Evolutionary conservation across 2,113 vertebrate genomes (phyloP).

Genomic region (Campylorhamphus procurvoides): DNA sequence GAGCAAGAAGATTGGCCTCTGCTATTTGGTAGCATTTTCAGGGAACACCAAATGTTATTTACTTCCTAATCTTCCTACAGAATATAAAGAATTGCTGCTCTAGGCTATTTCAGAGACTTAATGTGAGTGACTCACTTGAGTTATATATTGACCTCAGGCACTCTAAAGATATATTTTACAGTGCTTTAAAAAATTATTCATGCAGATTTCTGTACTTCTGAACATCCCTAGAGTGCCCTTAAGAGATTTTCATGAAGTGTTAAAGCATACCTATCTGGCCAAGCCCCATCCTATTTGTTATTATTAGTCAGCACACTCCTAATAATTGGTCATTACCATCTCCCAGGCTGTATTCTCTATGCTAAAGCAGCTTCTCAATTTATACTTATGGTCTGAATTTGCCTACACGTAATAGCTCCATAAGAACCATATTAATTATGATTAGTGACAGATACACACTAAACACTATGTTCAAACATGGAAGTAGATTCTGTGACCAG

Average conservation of each 20-base stretch:
- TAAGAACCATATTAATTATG: neutral
- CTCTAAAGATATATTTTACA: neutral
- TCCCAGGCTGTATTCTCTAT: neutral
- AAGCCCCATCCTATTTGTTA: neutral
- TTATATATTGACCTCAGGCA: neutral
- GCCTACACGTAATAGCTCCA: neutral
- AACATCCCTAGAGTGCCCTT: neutral
- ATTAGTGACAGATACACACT: neutral
- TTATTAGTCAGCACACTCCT: neutral
- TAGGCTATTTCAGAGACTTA: conserved; percentile 22
- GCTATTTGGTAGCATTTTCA: neutral
- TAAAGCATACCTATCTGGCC: neutral
- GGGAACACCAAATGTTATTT: conserved; percentile 26
- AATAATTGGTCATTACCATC: neutral
- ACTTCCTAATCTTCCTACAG: conserved; percentile 20
- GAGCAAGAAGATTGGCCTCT: neutral
- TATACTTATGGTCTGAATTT: neutral
- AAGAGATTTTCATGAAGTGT: neutral
- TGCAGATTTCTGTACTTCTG: neutral
- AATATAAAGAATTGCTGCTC: conserved; percentile 30
- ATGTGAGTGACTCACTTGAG: conserved; percentile 22
- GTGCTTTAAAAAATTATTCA: conserved; percentile 24
- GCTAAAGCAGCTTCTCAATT: neutral
- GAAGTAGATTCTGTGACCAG: neutral
- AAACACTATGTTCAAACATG: neutral